phyloP scores from a whole-genome alignment of 2,888 invertebrate genomes.

The Xylophagus ater region DNA sequence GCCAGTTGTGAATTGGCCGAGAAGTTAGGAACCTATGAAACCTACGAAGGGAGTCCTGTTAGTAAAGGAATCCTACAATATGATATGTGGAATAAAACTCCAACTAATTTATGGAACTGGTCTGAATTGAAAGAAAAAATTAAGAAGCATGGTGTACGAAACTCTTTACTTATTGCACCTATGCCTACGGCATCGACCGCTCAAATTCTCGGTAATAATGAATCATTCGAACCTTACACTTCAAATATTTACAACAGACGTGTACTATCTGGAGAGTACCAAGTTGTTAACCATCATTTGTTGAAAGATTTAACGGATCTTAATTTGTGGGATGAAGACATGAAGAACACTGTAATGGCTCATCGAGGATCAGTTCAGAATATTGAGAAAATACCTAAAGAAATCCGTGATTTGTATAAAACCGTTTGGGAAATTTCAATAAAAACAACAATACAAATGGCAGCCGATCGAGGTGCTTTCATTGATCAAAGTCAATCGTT shows the following conservation, averaged over 20 bases:
- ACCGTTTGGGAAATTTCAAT: slow-evolving; percentile 98
- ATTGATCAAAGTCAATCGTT: slow-evolving; percentile 98
- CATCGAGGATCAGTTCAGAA: slow-evolving; percentile 87
- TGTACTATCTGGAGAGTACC: slow-evolving; percentile 91
- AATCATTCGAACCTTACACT: slow-evolving; percentile 96
- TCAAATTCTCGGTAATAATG: slow-evolving; percentile 97
- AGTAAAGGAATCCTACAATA: slow-evolving; percentile 93
- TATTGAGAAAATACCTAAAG: slow-evolving; percentile 71
- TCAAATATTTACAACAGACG: slow-evolving; percentile 92
- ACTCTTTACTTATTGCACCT: slow-evolving; percentile 86
- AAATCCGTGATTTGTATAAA: slow-evolving; percentile 80
- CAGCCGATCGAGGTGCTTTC: slow-evolving; percentile 93
- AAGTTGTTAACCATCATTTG: slow-evolving; percentile 93
- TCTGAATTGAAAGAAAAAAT: slow-evolving; percentile 67
- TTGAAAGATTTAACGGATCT: slow-evolving; percentile 83
- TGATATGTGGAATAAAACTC: slow-evolving; percentile 93
- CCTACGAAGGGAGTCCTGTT: slow-evolving; percentile 83
- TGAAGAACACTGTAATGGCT: slow-evolving; percentile 89
- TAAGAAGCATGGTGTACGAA: slow-evolving; percentile 77
- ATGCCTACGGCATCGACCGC: slow-evolving; percentile 99
- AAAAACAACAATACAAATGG: slow-evolving; percentile 87
- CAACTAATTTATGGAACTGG: slow-evolving; percentile 89
- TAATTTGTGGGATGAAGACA: slow-evolving; percentile 86
- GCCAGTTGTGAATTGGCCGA: slow-evolving; percentile 90
- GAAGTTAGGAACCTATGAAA: slow-evolving; percentile 74